Evolutionary conservation across 2,113 vertebrate species (phyloP).

Genomic region (Axis porcinus): DNA sequence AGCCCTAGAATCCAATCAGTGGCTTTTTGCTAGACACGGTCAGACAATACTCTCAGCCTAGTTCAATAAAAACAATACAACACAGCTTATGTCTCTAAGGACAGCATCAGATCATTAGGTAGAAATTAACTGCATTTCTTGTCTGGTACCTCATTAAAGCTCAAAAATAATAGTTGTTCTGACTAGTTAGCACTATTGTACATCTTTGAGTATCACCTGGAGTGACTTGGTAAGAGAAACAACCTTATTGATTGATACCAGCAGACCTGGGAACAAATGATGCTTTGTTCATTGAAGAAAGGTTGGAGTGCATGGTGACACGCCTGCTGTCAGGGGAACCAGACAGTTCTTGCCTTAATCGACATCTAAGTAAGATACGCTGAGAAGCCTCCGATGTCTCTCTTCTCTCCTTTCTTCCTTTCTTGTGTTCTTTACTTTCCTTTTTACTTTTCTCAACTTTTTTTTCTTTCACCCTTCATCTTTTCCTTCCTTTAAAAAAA

Average conservation of each 20-base stretch:
- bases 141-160: slow-evolving; percentile 28
- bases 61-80: not conserved
- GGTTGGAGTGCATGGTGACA: not conserved
- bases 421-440: not conserved
- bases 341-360: not conserved
- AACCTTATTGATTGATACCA: not conserved
- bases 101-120: not conserved
- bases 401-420: not conserved
- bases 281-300: not conserved
- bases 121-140: slow-evolving; percentile 14
- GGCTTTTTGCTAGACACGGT: not conserved
- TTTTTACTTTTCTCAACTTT: not conserved
- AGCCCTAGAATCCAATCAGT: not conserved
- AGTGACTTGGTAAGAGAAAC: not conserved
- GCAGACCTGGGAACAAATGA: not conserved
- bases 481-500: not conserved
- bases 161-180: slow-evolving; percentile 24
- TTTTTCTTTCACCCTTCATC: not conserved
- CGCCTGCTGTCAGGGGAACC: rapidly evolving
- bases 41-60: not conserved
- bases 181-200: not conserved
- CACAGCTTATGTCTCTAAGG: not conserved
- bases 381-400: not conserved
- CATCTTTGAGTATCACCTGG: not conserved
- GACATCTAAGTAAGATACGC: not conserved